A percentile compares a stretch with the other conserved stretches of the same genome.
phyloP scores from a whole-genome alignment of 2,888 invertebrate genomes.

The Meliscaeva auricollis region DNA sequence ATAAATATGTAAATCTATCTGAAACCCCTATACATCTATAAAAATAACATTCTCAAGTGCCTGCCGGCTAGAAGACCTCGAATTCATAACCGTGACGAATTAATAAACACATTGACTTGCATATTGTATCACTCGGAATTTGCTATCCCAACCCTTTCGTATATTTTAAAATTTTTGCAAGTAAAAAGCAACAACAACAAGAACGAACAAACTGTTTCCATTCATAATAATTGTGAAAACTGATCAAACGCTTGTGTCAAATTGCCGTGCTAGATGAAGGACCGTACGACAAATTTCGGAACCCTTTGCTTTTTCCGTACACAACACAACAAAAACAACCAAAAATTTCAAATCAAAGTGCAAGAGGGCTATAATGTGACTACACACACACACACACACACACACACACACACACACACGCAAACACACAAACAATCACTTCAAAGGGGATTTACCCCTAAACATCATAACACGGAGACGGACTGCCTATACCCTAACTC shows the following conservation, averaged over 20 bases:
- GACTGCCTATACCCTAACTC: too few relatives aligned
- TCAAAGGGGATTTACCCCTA: conserved; percentile 53
- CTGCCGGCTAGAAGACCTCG: conserved; percentile 37
- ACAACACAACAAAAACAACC: not conserved
- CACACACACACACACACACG: not conserved
- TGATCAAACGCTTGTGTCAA: conserved; percentile 63
- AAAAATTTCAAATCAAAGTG: conserved; percentile 53
- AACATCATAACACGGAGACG: too few relatives aligned
- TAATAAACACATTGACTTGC: conserved; percentile 72
- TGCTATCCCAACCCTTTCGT: conserved; percentile 32
- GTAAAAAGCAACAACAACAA: not conserved
- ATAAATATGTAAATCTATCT: conserved; percentile 4
- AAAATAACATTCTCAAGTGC: conserved; percentile 37
- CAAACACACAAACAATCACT: conserved; percentile 28
- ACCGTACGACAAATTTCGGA: conserved; percentile 18
- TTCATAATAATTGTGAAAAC: conserved; percentile 38
- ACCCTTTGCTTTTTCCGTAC: conserved; percentile 15
- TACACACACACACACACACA: not conserved
- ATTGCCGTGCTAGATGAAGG: conserved; percentile 47
- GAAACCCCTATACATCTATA: not conserved
- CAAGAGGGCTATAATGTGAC: conserved; percentile 36
- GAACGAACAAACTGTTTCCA: conserved; percentile 38
- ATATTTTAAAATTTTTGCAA: conserved; percentile 30
- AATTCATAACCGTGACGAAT: conserved; percentile 72
- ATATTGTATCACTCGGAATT: conserved; percentile 28